Base-by-base conservation (phyloP, 2,888 invertebrate genomes). In the Metellina segmentata region DNA sequence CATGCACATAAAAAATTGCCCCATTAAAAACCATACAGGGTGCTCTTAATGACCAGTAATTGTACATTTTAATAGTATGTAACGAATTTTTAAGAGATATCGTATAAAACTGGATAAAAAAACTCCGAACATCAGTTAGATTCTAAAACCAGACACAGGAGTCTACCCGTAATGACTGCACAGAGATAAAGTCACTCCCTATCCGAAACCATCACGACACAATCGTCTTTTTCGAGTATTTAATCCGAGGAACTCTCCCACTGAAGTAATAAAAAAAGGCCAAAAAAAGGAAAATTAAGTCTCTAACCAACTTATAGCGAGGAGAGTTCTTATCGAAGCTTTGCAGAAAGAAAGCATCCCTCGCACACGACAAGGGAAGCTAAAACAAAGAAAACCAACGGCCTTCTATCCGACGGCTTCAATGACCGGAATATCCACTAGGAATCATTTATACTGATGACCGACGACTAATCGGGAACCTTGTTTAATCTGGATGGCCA, bases 391-490 rank as follows among this genome's bases (percentile, higher is more conserved):
- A 61, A 61, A 20, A 19, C 16, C 51, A n/a, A 52, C 34, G 61
- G 19, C 79, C 53, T 7, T 16, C 78, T 34, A 69, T 79, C 72
- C 53, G 19, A n/a, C 48, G 13, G 48, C 49, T 48, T n/a, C 79
- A 87, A 78, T 72, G 87, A 79, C 79, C 87, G 71, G 87, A 71
- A 81, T 69, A 79, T 51, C 70, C 79, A 81, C 78, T 74, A 34
- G 53, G 71, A 87, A 71, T 87, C 87, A 87, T 87, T 87, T 78
- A 87, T 87, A 87, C 81, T 87, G 87, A 87, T 87, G 87, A 87
- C 87, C 71, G 48, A 34, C 51, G 48, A 70, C 86, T 86, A 78
- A 78, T 78, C 79, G 71, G 53, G 34, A 87, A 75, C 61, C 79
- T 87, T 79, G 86, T 86, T 86, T 86, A 86, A 86, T 86, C 77